phyloP scores from a whole-genome alignment of 2,888 invertebrate genomes.

The Caenorhabditis wallacei region DNA sequence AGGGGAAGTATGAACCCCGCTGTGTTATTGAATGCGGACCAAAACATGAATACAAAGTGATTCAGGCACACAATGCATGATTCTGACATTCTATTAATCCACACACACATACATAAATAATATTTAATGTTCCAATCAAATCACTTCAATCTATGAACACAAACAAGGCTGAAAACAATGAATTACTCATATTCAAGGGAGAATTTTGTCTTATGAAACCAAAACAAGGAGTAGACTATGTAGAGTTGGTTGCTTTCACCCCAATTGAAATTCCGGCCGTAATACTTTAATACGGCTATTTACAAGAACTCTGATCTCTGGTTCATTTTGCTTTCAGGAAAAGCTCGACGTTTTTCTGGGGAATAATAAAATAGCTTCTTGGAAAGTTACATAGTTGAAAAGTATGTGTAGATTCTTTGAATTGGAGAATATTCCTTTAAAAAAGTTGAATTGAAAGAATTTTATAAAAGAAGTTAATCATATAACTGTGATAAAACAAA shows the following conservation, averaged over 20 bases:
- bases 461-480: too few species aligned
- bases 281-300: slow-evolving; percentile 20
- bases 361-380: too few species aligned
- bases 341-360: too few species aligned
- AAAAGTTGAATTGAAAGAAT: too few species aligned
- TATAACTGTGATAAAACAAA: too few species aligned
- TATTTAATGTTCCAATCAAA: neutral
- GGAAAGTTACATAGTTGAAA: too few species aligned
- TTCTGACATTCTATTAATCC: neutral
- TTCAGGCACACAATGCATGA: neutral
- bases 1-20: neutral
- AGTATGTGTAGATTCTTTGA: too few species aligned
- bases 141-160: too few species aligned
- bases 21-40: neutral
- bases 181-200: neutral
- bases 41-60: neutral
- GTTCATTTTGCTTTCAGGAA: neutral
- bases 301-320: slow-evolving; percentile 6
- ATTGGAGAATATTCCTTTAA: too few species aligned
- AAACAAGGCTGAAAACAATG: neutral
- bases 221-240: slow-evolving; percentile 3
- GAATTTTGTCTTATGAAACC: neutral
- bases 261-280: slow-evolving; percentile 19
- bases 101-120: neutral
- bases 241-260: slow-evolving; percentile 2